Percentiles rank a stretch among this genome's conserved stretches.
These are phyloP conservation scores for Temnothorax curvispinosus DNA, from an alignment of 1,140 invertebrate species.

Conservation along the genomic window DNA sequence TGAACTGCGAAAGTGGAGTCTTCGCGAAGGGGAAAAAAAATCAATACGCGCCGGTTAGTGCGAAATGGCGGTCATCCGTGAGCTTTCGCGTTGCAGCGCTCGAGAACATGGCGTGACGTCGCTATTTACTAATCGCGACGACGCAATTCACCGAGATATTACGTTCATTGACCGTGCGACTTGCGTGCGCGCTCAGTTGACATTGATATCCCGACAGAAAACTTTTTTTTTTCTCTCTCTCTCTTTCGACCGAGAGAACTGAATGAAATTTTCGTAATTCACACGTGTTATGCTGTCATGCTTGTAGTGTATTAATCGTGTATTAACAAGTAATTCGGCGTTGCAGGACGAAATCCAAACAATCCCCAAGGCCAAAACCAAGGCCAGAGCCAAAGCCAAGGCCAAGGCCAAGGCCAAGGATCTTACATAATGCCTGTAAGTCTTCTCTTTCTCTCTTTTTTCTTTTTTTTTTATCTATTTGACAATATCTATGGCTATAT, in stretches of 20 bases:
- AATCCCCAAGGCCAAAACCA: background rate
- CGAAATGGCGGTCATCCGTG: constrained; percentile 41
- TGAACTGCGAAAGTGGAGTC: background rate
- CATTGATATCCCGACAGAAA: background rate
- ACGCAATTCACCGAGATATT: too few relatives aligned
- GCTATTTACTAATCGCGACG: background rate
- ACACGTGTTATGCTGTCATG: background rate
- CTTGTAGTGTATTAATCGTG: background rate
- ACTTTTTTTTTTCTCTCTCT: background rate
- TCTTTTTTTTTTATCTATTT: background rate
- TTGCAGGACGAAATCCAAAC: constrained; percentile 20
- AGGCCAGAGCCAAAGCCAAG: background rate
- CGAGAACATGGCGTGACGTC: constrained; percentile 10
- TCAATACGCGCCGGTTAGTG: constrained; percentile 56
- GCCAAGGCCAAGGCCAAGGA: constrained; percentile 18
- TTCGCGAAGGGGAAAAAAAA: constrained; percentile 36
- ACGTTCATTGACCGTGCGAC: background rate
- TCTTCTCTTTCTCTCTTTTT: background rate
- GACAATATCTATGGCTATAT: background rate
- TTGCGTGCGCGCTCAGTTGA: background rate
- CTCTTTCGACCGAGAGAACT: background rate
- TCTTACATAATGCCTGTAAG: constrained; percentile 30
- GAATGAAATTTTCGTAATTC: background rate
- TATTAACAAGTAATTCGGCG: constrained; percentile 1
- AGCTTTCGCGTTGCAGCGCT: background rate